Evolutionary conservation across 2,797 vertebrate species (phyloP), one percentile per base, ranked within the genome.

Genomic region (Lophius americanus): DNA sequence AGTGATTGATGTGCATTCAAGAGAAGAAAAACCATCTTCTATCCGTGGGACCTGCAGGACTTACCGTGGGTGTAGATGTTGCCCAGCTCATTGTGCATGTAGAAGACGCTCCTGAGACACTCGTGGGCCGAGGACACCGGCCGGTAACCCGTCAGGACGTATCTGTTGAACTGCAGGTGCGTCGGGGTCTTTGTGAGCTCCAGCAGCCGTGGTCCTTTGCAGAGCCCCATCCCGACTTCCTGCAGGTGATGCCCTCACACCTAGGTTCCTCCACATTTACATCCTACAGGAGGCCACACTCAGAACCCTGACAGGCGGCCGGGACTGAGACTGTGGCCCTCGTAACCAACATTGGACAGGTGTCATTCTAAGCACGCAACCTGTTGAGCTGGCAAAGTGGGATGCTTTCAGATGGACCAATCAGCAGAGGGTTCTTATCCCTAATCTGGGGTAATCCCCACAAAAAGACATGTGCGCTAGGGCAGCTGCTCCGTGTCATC

Each of bases 1-100:
- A 9, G 5, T 47, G 46, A 37, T 13, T 49, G 64, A 49, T 42
- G n/a, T 35, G 55, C 58, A 49, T 62, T n/a, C 33, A 50, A 0
- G 41, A 13, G 41, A 42, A 42, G 9, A 2, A 49, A 55, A 10
- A 13, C 12, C 12, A 3, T 1, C 23, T 14, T 5, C 39, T 44
- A 7, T 54, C 3, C n/a, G 46, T 9, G 8, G 42, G 12, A 54
- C 13, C 35, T 14, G 8, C 14, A 46, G 43, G 9, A 81, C 95
- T 94, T 87, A 98, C 96, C 96, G 64, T 98, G 96, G 0, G 94
- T 96, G 90, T 98, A 97, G 87, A 97, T 97, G 89, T 98, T 98
- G 52, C 96, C 96, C 74, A 95, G 91, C 86, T 98, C 96, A 79
- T 98, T 98, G 94, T 97, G 96, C 81, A 97, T 81, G 85, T 97